Evolutionary conservation across 2,113 vertebrate genomes (phyloP), one percentile per base, ranked within the genome.

Genomic region (Ondatra zibethicus): DNA sequence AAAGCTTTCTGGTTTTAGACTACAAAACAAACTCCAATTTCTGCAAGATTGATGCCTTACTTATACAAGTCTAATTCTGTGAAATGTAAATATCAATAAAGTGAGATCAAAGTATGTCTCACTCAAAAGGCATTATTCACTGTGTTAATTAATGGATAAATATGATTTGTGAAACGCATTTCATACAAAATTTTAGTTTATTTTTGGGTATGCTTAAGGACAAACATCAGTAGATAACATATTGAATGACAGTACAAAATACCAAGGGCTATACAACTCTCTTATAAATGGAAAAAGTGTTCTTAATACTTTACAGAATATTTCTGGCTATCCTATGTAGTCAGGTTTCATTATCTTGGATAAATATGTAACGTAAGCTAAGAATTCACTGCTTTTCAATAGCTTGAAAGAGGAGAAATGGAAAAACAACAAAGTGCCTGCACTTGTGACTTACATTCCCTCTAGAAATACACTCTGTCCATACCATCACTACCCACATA

Each of bases 201-300:
- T 95, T 98, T 27, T 98, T 96, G 92, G 73, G 21, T 33, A 89
- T 55, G 73, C 92, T 98, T 98, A 98, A 96, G 97, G 78, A 94
- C 72, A 96, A 9, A 96, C 31, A 97, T 70, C 66, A 91, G 73
- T 96, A 98, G 91, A 94, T 58, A 98, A 94, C 33, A 98, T 97
- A 96, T 89, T 88, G 3, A 75, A 77, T 39, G 23, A 39, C 9
- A 58, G 58, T 58, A 55, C 3, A 96, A 96, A 98, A 97, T 88
- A 76, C 0, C 81, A 80, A 95, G n/a, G 84, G 31, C 45, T 58
- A 88, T 27, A n/a, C 50, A 87, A 92, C 97, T 97, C 93, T 65
- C 36, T 96, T 81, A 87, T 39, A 96, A 91, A 93, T 0, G 89
- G 52, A 45, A 94, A 97, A 96, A 95, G 29, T 89, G 92, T 92